Evolutionary conservation across 2,888 invertebrate genomes (phyloP), one percentile per base, ranked within the genome.

Genomic region (Sarcophaga rosellei): DNA sequence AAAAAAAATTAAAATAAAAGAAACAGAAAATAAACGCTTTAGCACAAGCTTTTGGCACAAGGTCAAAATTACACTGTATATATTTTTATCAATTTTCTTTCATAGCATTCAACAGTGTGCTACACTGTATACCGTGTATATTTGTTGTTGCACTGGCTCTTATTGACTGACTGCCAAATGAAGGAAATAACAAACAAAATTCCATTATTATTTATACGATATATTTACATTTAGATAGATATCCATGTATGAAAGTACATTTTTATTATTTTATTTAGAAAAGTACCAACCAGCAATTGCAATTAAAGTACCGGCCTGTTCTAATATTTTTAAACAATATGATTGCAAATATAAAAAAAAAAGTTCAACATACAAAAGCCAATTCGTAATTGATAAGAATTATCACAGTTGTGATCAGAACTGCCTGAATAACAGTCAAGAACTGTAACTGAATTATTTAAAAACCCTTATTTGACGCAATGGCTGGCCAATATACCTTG

Each of bases 31-130:
- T 53, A 44, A 83, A 74, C 81, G 80, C 76, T 86, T 81, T 70
- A 74, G 86, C 77, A 61, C 72, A 83, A 86, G 81, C 81, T 86
- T 86, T 84, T 86, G 86, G 86, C 84, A 84, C 86, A 86, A 86
- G 86, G 86, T 86, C 86, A 84, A 86, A 78, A 86, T 70, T 78
- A 78, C 81, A 81, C 45, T 59, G 70, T 47, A 23, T 59, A 15
- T 74, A 35, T 57, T 70, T 70, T 61, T 63, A 63, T 65, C 74
- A 75, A 61, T 62, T 61, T 57, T 74, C 57, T 35, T 78, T 74
- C 57, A 11, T 15, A 61, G 59, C 79, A 69, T 44, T 75, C 74
- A 79, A 70, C 70, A 70, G 69, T 70, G 69, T 84, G 70, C 69
- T 76, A 23, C n/a, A 23, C 15, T 53, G n/a, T 74, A 21, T 53